Percentiles rank a stretch among this genome's conserved stretches.
Conservation (phyloP, 2,797 vertebrate species). For the Spondyliosoma cantharus region DNA sequence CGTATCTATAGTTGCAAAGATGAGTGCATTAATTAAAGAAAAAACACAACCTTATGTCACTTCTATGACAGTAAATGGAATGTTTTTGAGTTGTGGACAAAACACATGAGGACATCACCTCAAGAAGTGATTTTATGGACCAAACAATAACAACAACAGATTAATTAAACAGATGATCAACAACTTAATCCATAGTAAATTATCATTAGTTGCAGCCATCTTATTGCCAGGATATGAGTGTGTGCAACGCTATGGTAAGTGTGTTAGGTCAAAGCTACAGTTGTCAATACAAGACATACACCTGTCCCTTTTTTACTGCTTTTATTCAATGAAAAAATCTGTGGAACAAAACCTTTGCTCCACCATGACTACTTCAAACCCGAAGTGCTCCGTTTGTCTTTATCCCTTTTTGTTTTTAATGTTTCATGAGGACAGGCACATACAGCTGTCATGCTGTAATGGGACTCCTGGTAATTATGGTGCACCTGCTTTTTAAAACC, state of each 20-base stretch:
- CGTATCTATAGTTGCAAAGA: no score
- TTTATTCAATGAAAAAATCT: conserved; percentile 4
- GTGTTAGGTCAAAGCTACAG: background rate
- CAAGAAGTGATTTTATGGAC: no score
- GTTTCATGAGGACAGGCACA: background rate
- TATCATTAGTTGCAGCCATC: no score
- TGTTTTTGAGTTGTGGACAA: background rate
- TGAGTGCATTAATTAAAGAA: no score
- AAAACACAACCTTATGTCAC: background rate
- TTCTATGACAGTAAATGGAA: no score
- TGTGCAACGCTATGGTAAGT: no score
- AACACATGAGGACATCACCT: no score
- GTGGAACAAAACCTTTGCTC: background rate
- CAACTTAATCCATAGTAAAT: no score
- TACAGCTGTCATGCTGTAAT: conserved; percentile 20
- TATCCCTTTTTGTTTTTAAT: background rate
- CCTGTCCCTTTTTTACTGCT: background rate
- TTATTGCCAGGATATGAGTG: background rate
- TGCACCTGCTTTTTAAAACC: conserved; percentile 37
- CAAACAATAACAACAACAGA: no score
- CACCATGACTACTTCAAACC: background rate
- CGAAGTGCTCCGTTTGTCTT: background rate
- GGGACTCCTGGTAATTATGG: conserved; percentile 41
- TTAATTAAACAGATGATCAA: no score
- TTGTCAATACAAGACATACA: background rate